phyloP scores from a whole-genome alignment of 2,888 invertebrate species.

The Crocallis elinguaria region DNA sequence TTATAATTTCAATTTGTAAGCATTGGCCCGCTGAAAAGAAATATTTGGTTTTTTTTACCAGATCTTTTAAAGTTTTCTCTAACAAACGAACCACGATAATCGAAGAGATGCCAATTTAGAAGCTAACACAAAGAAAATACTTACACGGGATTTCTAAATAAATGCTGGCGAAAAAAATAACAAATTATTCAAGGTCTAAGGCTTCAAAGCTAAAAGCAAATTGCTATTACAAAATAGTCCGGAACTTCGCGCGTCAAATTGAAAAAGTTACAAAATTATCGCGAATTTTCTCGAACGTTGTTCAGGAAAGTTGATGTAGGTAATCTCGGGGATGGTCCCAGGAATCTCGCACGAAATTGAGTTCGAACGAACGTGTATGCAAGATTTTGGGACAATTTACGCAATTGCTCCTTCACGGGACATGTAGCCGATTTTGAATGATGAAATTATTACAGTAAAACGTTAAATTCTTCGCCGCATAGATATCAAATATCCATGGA shows the following conservation, averaged over 20 bases:
- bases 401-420: slow-evolving; percentile 3
- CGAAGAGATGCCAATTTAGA: too few relatives aligned
- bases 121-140: not conserved
- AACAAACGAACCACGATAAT: too few relatives aligned
- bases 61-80: too few relatives aligned
- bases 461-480: too few relatives aligned
- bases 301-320: slow-evolving; percentile 35
- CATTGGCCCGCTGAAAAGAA: too few relatives aligned
- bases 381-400: slow-evolving; percentile 28
- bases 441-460: too few relatives aligned
- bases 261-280: slow-evolving; percentile 43
- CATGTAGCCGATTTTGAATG: not conserved
- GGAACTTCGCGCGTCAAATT: slow-evolving; percentile 37
- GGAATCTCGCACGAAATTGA: slow-evolving; percentile 29
- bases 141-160: not conserved
- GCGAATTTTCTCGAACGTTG: slow-evolving; percentile 34
- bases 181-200: slow-evolving; percentile 25
- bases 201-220: slow-evolving; percentile 28
- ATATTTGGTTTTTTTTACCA: too few relatives aligned
- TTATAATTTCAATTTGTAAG: too few relatives aligned
- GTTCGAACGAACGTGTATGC: slow-evolving; percentile 27
- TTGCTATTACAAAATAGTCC: slow-evolving; percentile 40
- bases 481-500: too few relatives aligned
- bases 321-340: slow-evolving; percentile 29
- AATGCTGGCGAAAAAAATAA: slow-evolving; percentile 1